Base-by-base conservation (phyloP, 2,888 invertebrate species). In the Pharmacophagus antenor region DNA sequence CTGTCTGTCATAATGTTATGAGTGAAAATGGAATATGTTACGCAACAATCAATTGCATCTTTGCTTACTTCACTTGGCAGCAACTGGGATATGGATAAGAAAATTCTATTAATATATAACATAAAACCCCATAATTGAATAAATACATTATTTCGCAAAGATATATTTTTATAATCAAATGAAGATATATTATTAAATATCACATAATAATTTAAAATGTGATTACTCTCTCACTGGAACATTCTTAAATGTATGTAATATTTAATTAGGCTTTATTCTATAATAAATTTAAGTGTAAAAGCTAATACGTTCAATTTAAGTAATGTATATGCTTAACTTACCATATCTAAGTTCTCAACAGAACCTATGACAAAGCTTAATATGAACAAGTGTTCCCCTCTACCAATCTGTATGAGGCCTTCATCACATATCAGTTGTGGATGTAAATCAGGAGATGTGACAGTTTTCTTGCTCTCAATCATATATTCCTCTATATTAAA, bases 321-420 rank as follows among this genome's bases (percentile, higher is more conserved):
- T n/a, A n/a, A n/a, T n/a, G n/a, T n/a, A n/a, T n/a, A n/a, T n/a
- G n/a, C 10, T 7, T 53, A 80, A 82, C 70, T 69, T 74, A 94
- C 88, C 69, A 91, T 65, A 64, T 93, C 92, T 41, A 94, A 69
- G 72, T 94, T 93, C 59, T 89, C 88, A 0, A 92, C 91, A 8
- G 85, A 82, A 22, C 91, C 91, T 20, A 93, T 89, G 27, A 91
- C 82, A 25, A 94, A 84, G 64, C 88, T 92, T 3, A 94, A 80
- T 0, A 92, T 68, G 73, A 92, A 94, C 44, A 85, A 70, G 12
- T 91, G 79, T 31, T 77, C 80, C 0, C 85, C 88, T 0, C 66
- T 67, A 0, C 93, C 93, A 31, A 93, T 82, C 65, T 92, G 90
- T 56, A 93, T 92, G 54, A 89, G 88, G 0, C 93, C 93, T 61